Percentiles rank a stretch among this genome's conserved stretches.
phyloP scores from a whole-genome alignment of 2,888 invertebrate species.

The Stenodema calcarata region DNA sequence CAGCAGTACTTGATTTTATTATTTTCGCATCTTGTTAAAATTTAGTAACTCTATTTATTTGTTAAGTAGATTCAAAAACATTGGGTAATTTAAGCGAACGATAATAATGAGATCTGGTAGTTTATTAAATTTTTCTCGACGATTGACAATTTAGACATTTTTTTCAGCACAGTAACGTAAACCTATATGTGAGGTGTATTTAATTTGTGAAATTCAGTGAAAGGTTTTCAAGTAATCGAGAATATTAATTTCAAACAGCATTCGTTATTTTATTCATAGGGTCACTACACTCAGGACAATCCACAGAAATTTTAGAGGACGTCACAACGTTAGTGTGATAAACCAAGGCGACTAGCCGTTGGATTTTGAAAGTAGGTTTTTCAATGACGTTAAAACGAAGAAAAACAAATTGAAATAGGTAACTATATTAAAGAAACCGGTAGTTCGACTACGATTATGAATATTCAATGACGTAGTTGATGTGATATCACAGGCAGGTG shows the following conservation, averaged over 20 bases:
- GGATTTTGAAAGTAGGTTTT: neutral
- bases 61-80: neutral
- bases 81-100: neutral
- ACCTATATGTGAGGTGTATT: neutral
- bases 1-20: neutral
- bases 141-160: neutral
- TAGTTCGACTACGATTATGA: neutral
- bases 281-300: neutral
- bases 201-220: neutral
- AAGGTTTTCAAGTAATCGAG: neutral
- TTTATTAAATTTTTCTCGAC: neutral
- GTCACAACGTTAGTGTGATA: neutral
- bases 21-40: neutral
- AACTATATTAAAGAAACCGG: neutral
- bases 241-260: neutral
- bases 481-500: slow-evolving; percentile 7
- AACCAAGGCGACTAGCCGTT: neutral
- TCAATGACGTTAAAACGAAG: neutral
- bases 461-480: neutral
- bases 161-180: neutral
- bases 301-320: neutral
- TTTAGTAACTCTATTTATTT: neutral
- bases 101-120: neutral
- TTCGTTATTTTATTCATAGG: neutral
- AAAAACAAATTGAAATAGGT: neutral